A percentile compares a stretch with the other conserved stretches of the same genome.
These are phyloP conservation scores for Parotocinclus haroldoi DNA, from an alignment of 2,797 vertebrate genomes.

Conservation along the genomic window DNA sequence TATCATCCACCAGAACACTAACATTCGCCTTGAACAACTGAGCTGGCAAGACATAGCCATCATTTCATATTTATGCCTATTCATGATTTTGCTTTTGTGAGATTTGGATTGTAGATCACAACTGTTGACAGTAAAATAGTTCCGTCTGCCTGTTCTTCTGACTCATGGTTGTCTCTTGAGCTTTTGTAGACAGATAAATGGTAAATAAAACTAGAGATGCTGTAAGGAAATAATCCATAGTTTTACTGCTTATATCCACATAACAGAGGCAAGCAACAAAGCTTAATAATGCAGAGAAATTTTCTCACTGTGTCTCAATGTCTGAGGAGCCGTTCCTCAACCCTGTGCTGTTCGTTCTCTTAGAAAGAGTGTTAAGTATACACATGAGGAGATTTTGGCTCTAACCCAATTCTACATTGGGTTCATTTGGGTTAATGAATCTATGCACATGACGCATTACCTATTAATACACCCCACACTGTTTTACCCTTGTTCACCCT, in stretches of 20 bases:
- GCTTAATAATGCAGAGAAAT: conserved; percentile 50
- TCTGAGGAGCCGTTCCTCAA: conserved; percentile 46
- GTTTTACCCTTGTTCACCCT: conserved; percentile 12
- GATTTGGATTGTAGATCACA: not conserved
- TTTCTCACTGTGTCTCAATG: conserved; percentile 47
- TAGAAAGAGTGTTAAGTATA: no score
- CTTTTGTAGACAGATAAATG: conserved; percentile 33
- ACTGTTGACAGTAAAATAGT: conserved; percentile 12
- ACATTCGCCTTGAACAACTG: no score
- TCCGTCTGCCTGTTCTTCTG: conserved; percentile 4
- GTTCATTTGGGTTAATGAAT: not conserved
- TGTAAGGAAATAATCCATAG: conserved; percentile 41
- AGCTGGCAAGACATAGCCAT: no score
- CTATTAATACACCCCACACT: conserved; percentile 11
- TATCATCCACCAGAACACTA: no score
- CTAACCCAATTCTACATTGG: conserved; percentile 1
- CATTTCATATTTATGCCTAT: no score
- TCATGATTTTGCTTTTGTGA: no score
- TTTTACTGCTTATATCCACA: conserved; percentile 48
- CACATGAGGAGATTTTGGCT: not conserved
- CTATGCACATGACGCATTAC: not conserved
- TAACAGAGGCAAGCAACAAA: conserved; percentile 24
- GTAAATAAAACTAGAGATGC: conserved; percentile 46
- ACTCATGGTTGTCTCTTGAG: conserved; percentile 19
- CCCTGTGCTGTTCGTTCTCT: conserved; percentile 1